Percentiles rank a stretch among this genome's conserved stretches.
phyloP scores from a whole-genome alignment of 2,797 vertebrate species.

The Eulemur rubriventer region DNA sequence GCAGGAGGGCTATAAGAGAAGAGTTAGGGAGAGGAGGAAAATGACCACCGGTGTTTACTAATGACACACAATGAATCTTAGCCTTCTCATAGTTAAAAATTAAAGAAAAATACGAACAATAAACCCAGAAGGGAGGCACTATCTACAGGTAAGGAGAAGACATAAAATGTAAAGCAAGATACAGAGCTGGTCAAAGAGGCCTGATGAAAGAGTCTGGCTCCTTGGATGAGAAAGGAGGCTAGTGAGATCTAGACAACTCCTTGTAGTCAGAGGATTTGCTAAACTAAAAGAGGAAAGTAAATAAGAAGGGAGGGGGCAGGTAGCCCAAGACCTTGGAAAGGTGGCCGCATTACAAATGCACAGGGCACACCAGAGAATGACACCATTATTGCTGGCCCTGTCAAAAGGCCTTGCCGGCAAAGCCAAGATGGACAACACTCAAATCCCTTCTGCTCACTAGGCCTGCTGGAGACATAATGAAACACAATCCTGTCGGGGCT shows the following conservation, averaged over 20 bases:
- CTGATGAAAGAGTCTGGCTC: neutral
- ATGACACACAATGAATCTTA: neutral
- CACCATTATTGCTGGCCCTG: constrained; percentile 50
- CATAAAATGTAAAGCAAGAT: neutral
- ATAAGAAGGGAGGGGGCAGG: neutral
- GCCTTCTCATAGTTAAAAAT: neutral
- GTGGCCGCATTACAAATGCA: constrained; percentile 28
- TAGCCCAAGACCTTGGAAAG: constrained; percentile 50
- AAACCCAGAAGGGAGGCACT: neutral
- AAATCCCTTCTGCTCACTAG: constrained; percentile 76
- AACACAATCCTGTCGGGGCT: constrained; percentile 84
- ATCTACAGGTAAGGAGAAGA: neutral
- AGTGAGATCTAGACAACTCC: neutral
- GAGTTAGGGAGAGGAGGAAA: neutral
- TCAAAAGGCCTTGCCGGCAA: constrained; percentile 66
- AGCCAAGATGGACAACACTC: constrained; percentile 54
- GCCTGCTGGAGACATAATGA: constrained; percentile 86
- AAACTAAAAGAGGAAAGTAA: neutral
- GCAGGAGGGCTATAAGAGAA: neutral
- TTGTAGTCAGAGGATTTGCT: neutral
- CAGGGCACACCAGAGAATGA: constrained; percentile 33
- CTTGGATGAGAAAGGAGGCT: neutral
- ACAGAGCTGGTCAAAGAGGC: neutral
- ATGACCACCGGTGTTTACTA: neutral
- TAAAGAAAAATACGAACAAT: neutral